Base-by-base conservation (phyloP, 2,888 invertebrate genomes). In the Meteorus cinctellus region DNA sequence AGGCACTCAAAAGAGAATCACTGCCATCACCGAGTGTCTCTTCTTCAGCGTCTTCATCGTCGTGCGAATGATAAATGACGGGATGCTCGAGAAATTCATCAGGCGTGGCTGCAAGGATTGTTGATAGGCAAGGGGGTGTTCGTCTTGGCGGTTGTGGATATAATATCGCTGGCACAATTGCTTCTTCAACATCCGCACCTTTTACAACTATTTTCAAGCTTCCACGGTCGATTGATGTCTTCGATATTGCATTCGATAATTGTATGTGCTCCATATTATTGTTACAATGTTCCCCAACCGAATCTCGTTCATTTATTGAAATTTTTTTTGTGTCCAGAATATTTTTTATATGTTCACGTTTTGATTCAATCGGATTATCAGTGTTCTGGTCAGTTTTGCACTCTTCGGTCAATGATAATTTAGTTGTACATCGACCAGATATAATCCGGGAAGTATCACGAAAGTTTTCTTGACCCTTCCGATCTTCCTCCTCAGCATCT, bases 111-210 rank as follows among this genome's bases (percentile, higher is more conserved):
- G 87, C 83, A 75, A 88, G 79, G 19, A 89, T 84, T 5, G 83
- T 81, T 1, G 86, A 84, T 4, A 88, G 48, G 63, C 88, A 89
- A 0, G 87, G 84, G 24, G 92, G 92, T 4, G 92, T 91, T 87
- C 94, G 94, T 80, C 95, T 91, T 0, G 96, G 96, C 66, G 96
- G 96, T 86, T 95, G 95, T 0, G 96, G 96, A 72, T 95, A 92
- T 74, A 96, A 92, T 87, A 94, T 95, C 0, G 93, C 93, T 0
- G 96, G 96, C 1, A 96, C 91, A 66, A 96, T 96, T 82, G 95
- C 94, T 60, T 92, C 91, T 84, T 95, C 94, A 27, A 90, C 89
- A 41, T 92, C 91, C 29, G 91, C 91, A 14, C 91, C 88, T 41
- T 90, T 90, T 4, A 92, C 90, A n/a, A 91, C 89, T 5, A 91